Evolutionary conservation across 2,797 vertebrate genomes (phyloP).

Genomic region (Malurus leucopterus): DNA sequence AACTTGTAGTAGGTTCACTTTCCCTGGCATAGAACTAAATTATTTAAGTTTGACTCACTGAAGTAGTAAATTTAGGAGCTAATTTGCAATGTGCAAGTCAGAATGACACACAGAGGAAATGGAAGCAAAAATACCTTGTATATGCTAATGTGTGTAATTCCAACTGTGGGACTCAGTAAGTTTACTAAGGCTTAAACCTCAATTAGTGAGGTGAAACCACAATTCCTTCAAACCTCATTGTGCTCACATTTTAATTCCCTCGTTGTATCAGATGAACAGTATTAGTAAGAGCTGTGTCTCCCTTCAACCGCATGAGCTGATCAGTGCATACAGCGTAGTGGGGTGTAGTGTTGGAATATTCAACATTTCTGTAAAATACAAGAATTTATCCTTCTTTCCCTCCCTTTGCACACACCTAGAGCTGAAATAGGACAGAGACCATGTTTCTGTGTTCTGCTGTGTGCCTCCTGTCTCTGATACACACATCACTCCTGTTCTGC

Average conservation of each 20-base stretch:
- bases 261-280: neutral
- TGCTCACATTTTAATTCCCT: neutral
- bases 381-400: neutral
- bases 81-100: neutral
- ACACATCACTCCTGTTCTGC: neutral
- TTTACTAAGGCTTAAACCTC: neutral
- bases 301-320: neutral
- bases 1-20: neutral
- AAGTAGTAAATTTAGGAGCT: slow-evolving; percentile 8
- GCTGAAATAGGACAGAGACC: neutral
- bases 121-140: neutral
- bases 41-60: slow-evolving; percentile 12
- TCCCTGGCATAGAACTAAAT: slow-evolving; percentile 9
- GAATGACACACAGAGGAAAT: neutral
- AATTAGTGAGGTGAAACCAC: neutral
- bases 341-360: neutral
- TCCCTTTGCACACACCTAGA: neutral
- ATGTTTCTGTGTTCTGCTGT: neutral
- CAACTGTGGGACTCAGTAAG: neutral
- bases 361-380: rapidly evolving
- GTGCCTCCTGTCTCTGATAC: neutral
- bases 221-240: neutral
- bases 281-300: neutral
- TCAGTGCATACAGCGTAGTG: rapidly evolving
- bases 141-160: neutral